phyloP scores from a whole-genome alignment of 2,113 vertebrate species.

The Prionailurus bengalensis region DNA sequence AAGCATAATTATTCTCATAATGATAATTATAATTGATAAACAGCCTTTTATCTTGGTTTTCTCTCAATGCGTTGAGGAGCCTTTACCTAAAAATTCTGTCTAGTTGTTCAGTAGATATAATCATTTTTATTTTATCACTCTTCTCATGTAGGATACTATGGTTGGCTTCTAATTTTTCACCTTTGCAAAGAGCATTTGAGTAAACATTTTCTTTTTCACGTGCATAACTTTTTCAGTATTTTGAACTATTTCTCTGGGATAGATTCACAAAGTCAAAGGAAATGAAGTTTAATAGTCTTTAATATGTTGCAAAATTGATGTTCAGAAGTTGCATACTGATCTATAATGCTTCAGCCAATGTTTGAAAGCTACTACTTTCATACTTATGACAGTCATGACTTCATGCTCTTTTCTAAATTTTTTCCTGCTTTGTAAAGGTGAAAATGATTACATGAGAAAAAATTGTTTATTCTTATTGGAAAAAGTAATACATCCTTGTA shows the following conservation, averaged over 20 bases:
- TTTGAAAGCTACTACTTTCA: neutral
- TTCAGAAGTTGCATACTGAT: neutral
- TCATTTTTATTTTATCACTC: neutral
- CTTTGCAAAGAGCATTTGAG: neutral
- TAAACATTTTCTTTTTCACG: neutral
- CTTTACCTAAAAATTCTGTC: neutral
- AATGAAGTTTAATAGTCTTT: neutral
- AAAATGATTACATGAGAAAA: neutral
- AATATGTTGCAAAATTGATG: neutral
- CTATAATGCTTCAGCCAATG: neutral
- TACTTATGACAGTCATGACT: neutral
- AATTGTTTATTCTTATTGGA: neutral
- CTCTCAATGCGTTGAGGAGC: neutral
- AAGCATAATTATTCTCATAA: constrained; percentile 32
- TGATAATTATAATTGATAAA: constrained; percentile 43
- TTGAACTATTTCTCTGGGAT: constrained; percentile 53
- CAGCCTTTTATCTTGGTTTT: neutral
- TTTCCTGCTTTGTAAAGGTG: constrained; percentile 3
- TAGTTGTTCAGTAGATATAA: neutral
- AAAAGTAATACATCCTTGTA: neutral
- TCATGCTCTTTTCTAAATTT: constrained; percentile 51
- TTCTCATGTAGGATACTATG: neutral
- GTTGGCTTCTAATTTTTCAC: neutral
- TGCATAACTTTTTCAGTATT: neutral
- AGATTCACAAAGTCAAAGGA: neutral